Evolutionary conservation across 2,888 invertebrate species (phyloP), one percentile per base, ranked within the genome.

Genomic region (Rapana venosa): DNA sequence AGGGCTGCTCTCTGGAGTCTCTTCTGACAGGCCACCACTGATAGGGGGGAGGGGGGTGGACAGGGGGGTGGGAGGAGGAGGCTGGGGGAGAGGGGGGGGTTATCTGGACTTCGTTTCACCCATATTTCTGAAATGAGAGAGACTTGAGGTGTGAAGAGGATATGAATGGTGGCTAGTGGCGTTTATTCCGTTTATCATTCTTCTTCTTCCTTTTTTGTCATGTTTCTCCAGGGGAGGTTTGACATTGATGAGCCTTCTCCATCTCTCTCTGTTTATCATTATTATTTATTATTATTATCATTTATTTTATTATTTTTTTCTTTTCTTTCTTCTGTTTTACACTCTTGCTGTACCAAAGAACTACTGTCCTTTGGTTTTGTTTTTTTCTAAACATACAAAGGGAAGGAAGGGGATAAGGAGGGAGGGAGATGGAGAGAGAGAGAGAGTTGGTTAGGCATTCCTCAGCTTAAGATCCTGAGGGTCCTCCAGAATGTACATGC

Each of bases 81-180:
- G 83, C n/a, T 13, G 74, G 74, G 74, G 47, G 13, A 66, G 79
- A 20, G 79, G 35, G 79, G 79, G 17, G 17, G 20, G 36, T 85
- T 58, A 85, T 56, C 85, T 61, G 85, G 85, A 11, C 4, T 85
- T 13, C 47, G 61, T 56, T 85, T 85, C 56, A 85, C 85, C 85
- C 85, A 85, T 30, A 85, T 32, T 20, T 85, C 85, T 85, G 85
- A 61, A 85, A 85, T n/a, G 35, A 79, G 35, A 79, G 35, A 79
- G 15, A 74, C 47, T 47, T 2, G 8, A 74, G n/a, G n/a, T n/a
- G n/a, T 74, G 74, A 30, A 13, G n/a, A 74, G 26, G 30, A 0
- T n/a, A 13, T 13, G 74, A 13, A 74, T n/a, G 30, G 30, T n/a
- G 47, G 47, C 47, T 47, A 47, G 47, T 47, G 47, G 47, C 2